Percentiles rank a stretch among this genome's conserved stretches.
Conservation (phyloP, 2,113 vertebrate genomes). For the Hymenochirus boettgeri region DNA sequence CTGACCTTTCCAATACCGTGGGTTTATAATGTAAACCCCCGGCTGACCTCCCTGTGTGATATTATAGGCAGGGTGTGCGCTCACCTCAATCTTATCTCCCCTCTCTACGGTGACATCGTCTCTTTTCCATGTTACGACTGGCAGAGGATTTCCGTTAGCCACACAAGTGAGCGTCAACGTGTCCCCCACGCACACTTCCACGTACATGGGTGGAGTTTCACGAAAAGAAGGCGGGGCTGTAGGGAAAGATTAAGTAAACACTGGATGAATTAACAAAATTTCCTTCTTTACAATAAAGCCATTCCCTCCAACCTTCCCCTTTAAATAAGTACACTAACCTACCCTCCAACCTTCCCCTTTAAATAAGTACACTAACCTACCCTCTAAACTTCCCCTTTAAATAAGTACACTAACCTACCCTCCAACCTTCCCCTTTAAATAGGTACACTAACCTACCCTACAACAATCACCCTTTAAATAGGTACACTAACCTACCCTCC, state of each 20-base stretch:
- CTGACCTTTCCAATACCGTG: too few relatives aligned
- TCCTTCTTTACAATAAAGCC: not conserved
- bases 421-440: too few relatives aligned
- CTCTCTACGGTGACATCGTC: conserved; percentile 63
- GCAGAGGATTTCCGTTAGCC: conserved; percentile 82
- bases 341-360: too few relatives aligned
- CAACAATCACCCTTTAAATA: too few relatives aligned
- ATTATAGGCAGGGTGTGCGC: not conserved
- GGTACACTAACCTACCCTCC: too few relatives aligned
- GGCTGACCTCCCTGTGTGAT: not conserved
- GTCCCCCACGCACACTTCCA: conserved; percentile 78
- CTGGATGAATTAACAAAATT: not conserved
- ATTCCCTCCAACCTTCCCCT: too few relatives aligned
- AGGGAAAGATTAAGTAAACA: conserved; percentile 17
- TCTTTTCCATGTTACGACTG: conserved; percentile 81
- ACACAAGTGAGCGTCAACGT: conserved; percentile 76
- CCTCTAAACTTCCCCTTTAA: too few relatives aligned
- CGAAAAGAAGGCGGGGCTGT: conserved; percentile 83
- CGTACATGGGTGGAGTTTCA: conserved; percentile 74
- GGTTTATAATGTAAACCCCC: too few relatives aligned
- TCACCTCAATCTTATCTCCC: conserved; percentile 74
- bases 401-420: too few relatives aligned
- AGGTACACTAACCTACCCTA: too few relatives aligned
- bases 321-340: too few relatives aligned
- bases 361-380: too few relatives aligned